Conservation (phyloP, 2,113 vertebrate species). For the Chroicocephalus ridibundus region DNA sequence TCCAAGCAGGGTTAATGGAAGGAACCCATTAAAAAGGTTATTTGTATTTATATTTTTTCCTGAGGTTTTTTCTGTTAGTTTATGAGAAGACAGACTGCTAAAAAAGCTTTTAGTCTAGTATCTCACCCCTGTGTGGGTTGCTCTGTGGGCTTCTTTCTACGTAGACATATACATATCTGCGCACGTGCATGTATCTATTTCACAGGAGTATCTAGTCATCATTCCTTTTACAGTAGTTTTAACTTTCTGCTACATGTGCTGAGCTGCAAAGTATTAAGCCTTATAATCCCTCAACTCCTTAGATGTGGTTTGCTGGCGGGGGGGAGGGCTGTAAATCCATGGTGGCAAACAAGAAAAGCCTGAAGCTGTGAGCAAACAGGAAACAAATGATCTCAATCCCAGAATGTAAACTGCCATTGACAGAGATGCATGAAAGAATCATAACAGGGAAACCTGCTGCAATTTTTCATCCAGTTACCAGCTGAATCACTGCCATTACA, state of each 20-base stretch:
- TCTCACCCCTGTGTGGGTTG: neutral
- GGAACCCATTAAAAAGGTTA: neutral
- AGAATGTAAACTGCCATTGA: conserved; percentile 75
- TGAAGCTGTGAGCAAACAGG: conserved; percentile 88
- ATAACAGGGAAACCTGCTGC: conserved; percentile 55
- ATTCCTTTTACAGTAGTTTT: conserved; percentile 78
- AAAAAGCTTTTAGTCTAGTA: neutral
- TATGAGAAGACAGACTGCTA: neutral
- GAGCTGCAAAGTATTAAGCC: conserved; percentile 81
- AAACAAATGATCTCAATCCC: conserved; percentile 88
- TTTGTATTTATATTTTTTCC: neutral
- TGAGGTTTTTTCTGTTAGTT: neutral
- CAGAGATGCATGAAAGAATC: conserved; percentile 75
- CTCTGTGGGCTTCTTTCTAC: neutral
- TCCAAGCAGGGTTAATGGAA: neutral
- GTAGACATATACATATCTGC: neutral
- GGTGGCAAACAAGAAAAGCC: conserved; percentile 81
- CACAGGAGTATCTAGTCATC: conserved; percentile 62
- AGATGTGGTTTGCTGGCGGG: conserved; percentile 86
- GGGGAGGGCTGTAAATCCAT: conserved; percentile 82
- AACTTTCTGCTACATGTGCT: conserved; percentile 63
- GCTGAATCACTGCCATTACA: conserved; percentile 16
- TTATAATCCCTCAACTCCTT: conserved; percentile 87
- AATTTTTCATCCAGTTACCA: conserved; percentile 71
- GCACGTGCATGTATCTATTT: neutral